These are phyloP conservation scores for Nudaria mundana DNA, from an alignment of 2,888 invertebrate species.

Conservation along the genomic window DNA sequence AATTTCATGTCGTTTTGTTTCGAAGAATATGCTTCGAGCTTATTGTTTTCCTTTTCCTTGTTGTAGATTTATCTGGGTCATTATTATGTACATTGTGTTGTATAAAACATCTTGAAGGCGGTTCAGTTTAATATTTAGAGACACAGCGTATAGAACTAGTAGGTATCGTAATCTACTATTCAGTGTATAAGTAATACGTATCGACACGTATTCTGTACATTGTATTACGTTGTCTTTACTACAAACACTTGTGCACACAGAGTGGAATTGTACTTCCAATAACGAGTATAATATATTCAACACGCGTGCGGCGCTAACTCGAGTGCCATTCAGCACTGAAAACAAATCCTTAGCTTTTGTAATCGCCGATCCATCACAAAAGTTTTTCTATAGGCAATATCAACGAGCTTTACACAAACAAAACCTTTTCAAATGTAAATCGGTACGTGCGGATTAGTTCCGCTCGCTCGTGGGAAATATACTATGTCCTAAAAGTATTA, in stretches of 20 bases:
- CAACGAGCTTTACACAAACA: constrained; percentile 73
- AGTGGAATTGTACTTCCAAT: constrained; percentile 45
- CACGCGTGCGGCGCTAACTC: constrained; percentile 66
- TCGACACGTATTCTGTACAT: constrained; percentile 35
- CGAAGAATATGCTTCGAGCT: constrained; percentile 8
- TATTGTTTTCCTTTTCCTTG: constrained; percentile 3
- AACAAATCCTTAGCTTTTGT: constrained; percentile 73
- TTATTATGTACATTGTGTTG: neutral
- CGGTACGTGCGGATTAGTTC: constrained; percentile 76
- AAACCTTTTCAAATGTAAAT: constrained; percentile 76
- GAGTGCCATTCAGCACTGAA: constrained; percentile 71
- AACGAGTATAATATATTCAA: constrained; percentile 69
- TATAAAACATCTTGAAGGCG: constrained; percentile 14
- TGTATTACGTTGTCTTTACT: constrained; percentile 46
- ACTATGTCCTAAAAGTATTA: constrained; percentile 43
- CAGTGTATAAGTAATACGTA: constrained; percentile 18
- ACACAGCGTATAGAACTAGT: constrained; percentile 32
- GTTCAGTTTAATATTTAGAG: constrained; percentile 39
- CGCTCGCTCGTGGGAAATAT: constrained; percentile 68
- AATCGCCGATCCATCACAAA: constrained; percentile 68
- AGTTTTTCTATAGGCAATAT: constrained; percentile 73
- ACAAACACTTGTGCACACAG: constrained; percentile 38
- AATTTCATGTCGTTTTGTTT: constrained; percentile 21
- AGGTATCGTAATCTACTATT: constrained; percentile 32
- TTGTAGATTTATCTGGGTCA: neutral